These are phyloP conservation scores for Pachyramphus minor DNA, from an alignment of 2,113 vertebrate species.

Conservation along the genomic window DNA sequence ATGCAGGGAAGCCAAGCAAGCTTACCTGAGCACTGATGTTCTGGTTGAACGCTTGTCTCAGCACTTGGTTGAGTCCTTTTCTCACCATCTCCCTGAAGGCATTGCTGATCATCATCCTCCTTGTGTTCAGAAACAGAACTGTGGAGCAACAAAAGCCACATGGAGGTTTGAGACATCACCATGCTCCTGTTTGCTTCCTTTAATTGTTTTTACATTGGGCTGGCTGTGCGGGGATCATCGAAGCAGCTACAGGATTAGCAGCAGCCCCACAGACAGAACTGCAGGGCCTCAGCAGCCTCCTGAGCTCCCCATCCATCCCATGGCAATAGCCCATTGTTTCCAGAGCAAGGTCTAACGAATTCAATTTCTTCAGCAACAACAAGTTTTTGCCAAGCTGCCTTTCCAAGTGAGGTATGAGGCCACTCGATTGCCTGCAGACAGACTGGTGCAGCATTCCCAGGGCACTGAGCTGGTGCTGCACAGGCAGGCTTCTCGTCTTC, in stretches of 20 bases:
- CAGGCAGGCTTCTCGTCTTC: background rate
- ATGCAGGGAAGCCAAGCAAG: background rate
- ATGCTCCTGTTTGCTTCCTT: background rate
- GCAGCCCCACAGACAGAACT: background rate
- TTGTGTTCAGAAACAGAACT: slow-evolving; percentile 90
- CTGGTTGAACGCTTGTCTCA: slow-evolving; percentile 88
- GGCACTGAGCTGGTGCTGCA: background rate
- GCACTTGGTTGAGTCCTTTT: slow-evolving; percentile 84
- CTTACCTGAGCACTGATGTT: slow-evolving; percentile 84
- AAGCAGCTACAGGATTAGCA: background rate
- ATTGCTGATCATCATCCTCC: slow-evolving; percentile 81
- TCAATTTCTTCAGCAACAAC: background rate
- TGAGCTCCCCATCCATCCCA: background rate
- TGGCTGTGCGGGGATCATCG: background rate
- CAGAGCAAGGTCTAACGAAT: background rate
- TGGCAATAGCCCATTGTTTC: background rate
- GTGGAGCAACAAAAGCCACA: slow-evolving; percentile 20
- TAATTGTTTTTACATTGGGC: background rate
- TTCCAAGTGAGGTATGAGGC: background rate
- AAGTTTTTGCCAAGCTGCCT: background rate
- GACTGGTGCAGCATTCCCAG: background rate
- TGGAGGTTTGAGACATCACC: background rate
- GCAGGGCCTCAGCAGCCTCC: background rate
- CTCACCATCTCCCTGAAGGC: slow-evolving; percentile 84
- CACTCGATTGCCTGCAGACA: background rate